A percentile compares a stretch with the other conserved stretches of the same genome.
Conservation (phyloP, 2,797 vertebrate genomes). For the Amniataba percoides region DNA sequence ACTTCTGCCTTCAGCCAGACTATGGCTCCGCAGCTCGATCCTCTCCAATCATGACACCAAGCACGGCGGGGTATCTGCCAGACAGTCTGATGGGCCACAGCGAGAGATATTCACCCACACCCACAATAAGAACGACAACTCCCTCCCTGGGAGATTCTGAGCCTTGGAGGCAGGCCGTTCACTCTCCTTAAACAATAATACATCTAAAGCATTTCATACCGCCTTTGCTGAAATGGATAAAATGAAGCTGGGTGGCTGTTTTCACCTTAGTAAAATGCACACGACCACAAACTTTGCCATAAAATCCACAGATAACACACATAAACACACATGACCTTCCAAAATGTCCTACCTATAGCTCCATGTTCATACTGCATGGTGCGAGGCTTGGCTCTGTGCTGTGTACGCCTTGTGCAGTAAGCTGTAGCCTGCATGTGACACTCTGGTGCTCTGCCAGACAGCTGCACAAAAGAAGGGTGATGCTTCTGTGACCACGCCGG, state of each 20-base stretch:
- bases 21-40: constrained; percentile 15
- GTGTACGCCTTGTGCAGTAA: background rate
- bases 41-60: constrained; percentile 44
- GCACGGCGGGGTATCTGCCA: constrained; percentile 19
- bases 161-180: background rate
- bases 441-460: constrained; percentile 43
- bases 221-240: background rate
- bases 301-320: background rate
- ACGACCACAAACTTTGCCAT: background rate
- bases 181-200: background rate
- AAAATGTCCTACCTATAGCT: background rate
- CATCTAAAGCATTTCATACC: background rate
- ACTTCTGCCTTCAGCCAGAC: constrained; percentile 53
- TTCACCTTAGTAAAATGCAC: background rate
- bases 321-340: background rate
- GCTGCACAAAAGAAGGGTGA: constrained; percentile 19
- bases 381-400: background rate
- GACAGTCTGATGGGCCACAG: constrained; percentile 14
- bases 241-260: background rate
- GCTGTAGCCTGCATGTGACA: constrained; percentile 13
- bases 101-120: constrained; percentile 10
- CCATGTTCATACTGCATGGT: constrained; percentile 12
- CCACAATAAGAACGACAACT: constrained; percentile 4
- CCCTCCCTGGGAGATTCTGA: background rate
- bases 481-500: constrained; percentile 32